phyloP scores from a whole-genome alignment of 2,797 vertebrate species.

The Myoxocephalus aenaeus region DNA sequence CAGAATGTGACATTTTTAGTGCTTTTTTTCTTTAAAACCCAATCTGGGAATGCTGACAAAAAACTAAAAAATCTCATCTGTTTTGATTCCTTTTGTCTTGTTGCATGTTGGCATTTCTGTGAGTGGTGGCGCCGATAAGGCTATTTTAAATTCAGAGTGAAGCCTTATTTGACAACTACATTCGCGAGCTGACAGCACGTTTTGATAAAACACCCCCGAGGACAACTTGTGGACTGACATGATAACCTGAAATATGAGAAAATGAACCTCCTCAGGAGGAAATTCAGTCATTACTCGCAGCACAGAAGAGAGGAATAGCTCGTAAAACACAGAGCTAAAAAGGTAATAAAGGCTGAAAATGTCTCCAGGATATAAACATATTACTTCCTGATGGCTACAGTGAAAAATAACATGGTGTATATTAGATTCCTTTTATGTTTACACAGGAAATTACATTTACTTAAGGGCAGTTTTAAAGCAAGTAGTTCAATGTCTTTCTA shows the following conservation, averaged over 20 bases:
- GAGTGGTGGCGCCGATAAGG: constrained; percentile 40
- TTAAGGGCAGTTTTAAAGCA: neutral
- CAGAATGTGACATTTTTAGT: constrained; percentile 53
- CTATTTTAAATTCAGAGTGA: constrained; percentile 22
- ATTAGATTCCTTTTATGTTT: constrained; percentile 2
- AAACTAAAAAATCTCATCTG: constrained; percentile 13
- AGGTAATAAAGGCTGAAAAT: constrained; percentile 16
- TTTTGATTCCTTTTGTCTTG: constrained; percentile 39
- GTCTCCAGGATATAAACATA: constrained; percentile 25
- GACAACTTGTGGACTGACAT: constrained; percentile 14
- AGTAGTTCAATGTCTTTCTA: neutral
- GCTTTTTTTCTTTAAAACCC: constrained; percentile 50
- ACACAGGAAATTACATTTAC: neutral
- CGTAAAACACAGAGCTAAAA: constrained; percentile 10
- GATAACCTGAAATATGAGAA: constrained; percentile 26
- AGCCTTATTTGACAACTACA: constrained; percentile 25
- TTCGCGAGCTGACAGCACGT: constrained; percentile 25
- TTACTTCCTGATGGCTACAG: constrained; percentile 23
- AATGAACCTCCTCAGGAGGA: constrained; percentile 28
- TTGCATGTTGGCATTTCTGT: constrained; percentile 17
- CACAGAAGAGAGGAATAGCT: neutral
- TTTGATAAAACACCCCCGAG: constrained; percentile 5
- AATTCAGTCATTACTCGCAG: constrained; percentile 8
- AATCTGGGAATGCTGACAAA: constrained; percentile 63
- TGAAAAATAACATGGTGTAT: neutral